Evolutionary conservation across 2,797 vertebrate species (phyloP).

Genomic region (Lophotriccus pileatus): DNA sequence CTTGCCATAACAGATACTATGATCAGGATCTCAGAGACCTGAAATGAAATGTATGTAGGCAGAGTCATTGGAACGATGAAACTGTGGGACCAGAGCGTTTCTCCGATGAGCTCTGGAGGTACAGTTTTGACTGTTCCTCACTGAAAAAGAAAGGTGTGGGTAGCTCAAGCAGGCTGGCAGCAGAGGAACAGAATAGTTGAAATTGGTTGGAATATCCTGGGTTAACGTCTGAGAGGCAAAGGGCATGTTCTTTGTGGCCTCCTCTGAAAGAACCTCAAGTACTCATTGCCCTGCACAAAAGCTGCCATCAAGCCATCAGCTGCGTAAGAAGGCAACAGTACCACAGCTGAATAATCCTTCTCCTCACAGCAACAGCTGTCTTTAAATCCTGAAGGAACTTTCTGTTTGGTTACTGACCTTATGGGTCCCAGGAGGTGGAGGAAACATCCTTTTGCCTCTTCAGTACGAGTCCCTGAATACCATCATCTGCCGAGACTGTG

Average conservation of each 20-base stretch:
- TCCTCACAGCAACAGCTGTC: background rate
- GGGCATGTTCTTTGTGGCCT: background rate
- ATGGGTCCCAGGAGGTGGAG: background rate
- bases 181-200: background rate
- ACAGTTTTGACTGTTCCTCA: background rate
- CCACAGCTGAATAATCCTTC: background rate
- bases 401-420: background rate
- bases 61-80: background rate
- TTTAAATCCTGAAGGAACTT: background rate
- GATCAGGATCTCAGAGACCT: background rate
- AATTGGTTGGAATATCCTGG: background rate
- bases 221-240: background rate
- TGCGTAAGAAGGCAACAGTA: background rate
- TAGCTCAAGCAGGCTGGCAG: background rate
- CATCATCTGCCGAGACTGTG: background rate
- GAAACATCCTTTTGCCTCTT: background rate
- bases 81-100: fast-evolving
- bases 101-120: background rate
- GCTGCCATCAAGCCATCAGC: background rate
- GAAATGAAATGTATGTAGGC: background rate
- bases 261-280: background rate
- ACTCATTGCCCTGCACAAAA: background rate
- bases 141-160: background rate
- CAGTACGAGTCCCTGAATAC: background rate
- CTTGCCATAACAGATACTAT: background rate